Evolutionary conservation across 2,113 vertebrate species (phyloP).

Genomic region (Crotalus horridus): DNA sequence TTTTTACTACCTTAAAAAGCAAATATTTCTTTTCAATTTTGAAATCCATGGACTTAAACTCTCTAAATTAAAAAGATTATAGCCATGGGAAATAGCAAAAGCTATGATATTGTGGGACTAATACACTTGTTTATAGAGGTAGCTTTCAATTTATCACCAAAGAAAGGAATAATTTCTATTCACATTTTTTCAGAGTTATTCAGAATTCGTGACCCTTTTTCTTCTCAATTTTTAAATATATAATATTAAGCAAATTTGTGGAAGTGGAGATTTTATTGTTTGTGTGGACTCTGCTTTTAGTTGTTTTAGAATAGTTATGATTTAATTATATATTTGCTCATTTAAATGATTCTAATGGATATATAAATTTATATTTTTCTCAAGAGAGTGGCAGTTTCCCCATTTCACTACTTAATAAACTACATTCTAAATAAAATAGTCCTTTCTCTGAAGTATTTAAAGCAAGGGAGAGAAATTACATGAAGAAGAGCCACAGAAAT

Average conservation of each 20-base stretch:
- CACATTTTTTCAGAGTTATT: not conserved
- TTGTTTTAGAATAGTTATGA: conserved; percentile 25
- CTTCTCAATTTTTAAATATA: not conserved
- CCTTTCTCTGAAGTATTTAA: conserved; percentile 54
- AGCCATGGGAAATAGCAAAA: not conserved
- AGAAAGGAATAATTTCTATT: not conserved
- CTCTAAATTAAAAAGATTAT: not conserved
- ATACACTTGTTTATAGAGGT: not conserved
- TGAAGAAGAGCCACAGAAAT: conserved; percentile 75
- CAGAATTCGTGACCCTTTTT: not conserved
- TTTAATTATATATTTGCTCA: conserved; percentile 65
- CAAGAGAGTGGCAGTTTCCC: conserved; percentile 49
- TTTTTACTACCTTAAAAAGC: conserved; percentile 6
- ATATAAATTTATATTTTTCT: conserved; percentile 62
- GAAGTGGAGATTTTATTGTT: not conserved
- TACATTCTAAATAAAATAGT: conserved; percentile 62
- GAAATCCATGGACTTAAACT: not conserved
- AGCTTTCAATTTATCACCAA: not conserved
- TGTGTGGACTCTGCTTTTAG: conserved; percentile 40
- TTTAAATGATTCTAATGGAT: conserved; percentile 52
- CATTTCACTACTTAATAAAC: conserved; percentile 46
- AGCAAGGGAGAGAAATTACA: conserved; percentile 49
- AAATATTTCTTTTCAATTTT: conserved; percentile 1
- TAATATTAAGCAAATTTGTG: not conserved
- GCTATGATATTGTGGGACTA: not conserved